These are phyloP conservation scores for Burhinus bistriatus DNA, from an alignment of 2,113 vertebrate species.

Conservation along the genomic window DNA sequence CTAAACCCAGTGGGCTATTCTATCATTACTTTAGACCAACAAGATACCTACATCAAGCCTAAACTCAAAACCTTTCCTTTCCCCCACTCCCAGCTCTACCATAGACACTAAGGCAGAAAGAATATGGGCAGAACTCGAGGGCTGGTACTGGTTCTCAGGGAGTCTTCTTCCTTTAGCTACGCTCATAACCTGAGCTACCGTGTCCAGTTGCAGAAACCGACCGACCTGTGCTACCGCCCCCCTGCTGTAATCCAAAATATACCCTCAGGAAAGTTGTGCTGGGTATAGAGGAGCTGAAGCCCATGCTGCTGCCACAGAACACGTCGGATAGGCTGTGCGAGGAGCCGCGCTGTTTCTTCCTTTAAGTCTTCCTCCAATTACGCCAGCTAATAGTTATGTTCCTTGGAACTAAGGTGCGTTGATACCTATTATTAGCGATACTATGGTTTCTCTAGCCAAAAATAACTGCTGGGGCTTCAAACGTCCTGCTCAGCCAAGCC, in stretches of 20 bases:
- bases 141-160: neutral
- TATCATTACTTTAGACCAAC: neutral
- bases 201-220: neutral
- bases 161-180: neutral
- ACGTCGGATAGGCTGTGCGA: neutral
- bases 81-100: neutral
- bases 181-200: neutral
- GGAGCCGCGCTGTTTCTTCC: neutral
- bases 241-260: neutral
- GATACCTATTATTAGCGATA: neutral
- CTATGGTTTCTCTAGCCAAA: neutral
- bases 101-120: neutral
- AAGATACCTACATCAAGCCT: neutral
- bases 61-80: neutral
- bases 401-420: neutral
- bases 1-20: neutral
- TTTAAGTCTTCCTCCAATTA: neutral
- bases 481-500: neutral
- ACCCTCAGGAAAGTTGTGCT: neutral
- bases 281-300: neutral
- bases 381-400: neutral
- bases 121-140: accelerated
- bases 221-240: neutral
- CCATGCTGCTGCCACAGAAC: neutral
- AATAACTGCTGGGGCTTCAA: neutral